These are phyloP conservation scores for Paracyclopina nana DNA, from an alignment of 1,140 invertebrate species.

Conservation along the genomic window DNA sequence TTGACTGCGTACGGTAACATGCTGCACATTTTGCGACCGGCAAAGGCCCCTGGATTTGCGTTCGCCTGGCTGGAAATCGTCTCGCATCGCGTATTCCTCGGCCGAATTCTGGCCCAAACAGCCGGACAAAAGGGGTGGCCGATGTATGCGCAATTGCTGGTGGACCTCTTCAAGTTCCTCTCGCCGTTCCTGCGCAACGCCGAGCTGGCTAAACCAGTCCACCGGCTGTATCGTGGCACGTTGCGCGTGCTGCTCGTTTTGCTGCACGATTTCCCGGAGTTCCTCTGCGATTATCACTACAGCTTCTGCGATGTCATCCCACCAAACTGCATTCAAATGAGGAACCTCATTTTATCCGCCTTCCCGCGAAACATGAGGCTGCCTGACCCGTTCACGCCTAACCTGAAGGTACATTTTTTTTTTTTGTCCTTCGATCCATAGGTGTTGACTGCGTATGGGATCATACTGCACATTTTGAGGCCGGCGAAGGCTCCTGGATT, in stretches of 20 bases:
- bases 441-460: slow-evolving; percentile 67
- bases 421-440: slow-evolving; percentile 80
- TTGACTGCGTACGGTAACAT: slow-evolving; percentile 77
- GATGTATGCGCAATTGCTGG: slow-evolving; percentile 57
- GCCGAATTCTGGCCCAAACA: slow-evolving; percentile 70
- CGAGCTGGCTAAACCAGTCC: slow-evolving; percentile 77
- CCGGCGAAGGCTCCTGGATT: slow-evolving; percentile 93
- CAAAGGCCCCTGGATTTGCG: slow-evolving; percentile 86
- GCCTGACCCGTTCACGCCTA: slow-evolving; percentile 93
- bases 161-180: slow-evolving; percentile 89
- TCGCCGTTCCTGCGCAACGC: slow-evolving; percentile 91
- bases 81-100: slow-evolving; percentile 87
- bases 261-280: slow-evolving; percentile 96
- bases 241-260: slow-evolving; percentile 83
- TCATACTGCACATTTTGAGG: slow-evolving; percentile 69
- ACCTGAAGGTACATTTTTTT: too few relatives aligned
- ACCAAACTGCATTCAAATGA: slow-evolving; percentile 93
- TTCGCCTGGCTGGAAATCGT: slow-evolving; percentile 96
- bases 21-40: slow-evolving; percentile 70
- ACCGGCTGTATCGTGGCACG: slow-evolving; percentile 69
- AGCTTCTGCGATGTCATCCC: slow-evolving; percentile 98
- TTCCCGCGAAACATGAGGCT: slow-evolving; percentile 93
- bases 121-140: slow-evolving; percentile 55
- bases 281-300: slow-evolving; percentile 96
- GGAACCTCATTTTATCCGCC: slow-evolving; percentile 90